Evolutionary conservation across 2,113 vertebrate species (phyloP), one percentile per base, ranked within the genome.

Genomic region (Phyllostomus hastatus): DNA sequence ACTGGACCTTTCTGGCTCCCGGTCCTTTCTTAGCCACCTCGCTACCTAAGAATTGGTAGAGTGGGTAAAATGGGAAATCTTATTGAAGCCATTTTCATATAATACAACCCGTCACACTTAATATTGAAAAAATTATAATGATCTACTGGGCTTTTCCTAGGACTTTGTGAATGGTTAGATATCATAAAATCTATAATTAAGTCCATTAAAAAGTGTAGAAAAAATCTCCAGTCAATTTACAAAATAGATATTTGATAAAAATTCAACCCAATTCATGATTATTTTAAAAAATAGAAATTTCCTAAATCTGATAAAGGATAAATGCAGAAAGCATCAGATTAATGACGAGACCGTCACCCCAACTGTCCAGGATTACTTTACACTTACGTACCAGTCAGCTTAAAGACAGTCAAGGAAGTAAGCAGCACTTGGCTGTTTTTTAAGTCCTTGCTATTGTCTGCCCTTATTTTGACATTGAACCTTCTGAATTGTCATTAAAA

Each of bases 241-340:
- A 46, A 72, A 86, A 76, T 33, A 88, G 57, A 33, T 3, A 46
- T 17, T 57, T 72, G 19, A 79, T 72, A 72, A 95, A 95, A 95
- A 67, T 89, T 59, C 52, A 82, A 54, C 15, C 10, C 4, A 22
- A 61, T 75, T 88, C 31, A n/a, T 78, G 33, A 73, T 57, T 38
- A n/a, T 59, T 94, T 41, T 1, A 1, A 2, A 8, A 26, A 82
- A 78, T 78, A 61, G 7, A 50, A 76, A 50, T 1, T 26, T 88
- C 72, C 82, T 57, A 46, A 38, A 7, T 35, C 35, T 82, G 82
- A 16, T 20, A 28, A 64, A 64, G 10, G n/a, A 33, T 14, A 78
- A 78, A 50, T 38, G 17, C 22, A 35, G 48, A 67, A 61, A 70
- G 38, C 35, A 54, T 19, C 1, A 1, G 26, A 41, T 5, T 46